Evolutionary conservation across 2,113 vertebrate species (phyloP), one percentile per base, ranked within the genome.

Genomic region (Aegotheles bennettii): DNA sequence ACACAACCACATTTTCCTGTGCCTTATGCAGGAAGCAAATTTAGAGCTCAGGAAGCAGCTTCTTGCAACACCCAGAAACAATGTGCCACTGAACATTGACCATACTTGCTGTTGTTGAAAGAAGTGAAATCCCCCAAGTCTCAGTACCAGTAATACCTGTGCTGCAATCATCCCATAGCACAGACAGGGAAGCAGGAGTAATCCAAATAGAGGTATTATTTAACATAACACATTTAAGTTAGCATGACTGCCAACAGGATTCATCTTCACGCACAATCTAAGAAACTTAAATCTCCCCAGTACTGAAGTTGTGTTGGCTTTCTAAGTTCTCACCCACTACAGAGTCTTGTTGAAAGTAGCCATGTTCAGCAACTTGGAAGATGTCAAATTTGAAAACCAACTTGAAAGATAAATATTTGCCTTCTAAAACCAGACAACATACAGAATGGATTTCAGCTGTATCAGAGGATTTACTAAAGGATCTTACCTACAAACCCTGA

Each of bases 281-380:
- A 43, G 60, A 82, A 90, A 67, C 3, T 2, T 1, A 35, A 50
- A 9, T 3, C 5, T 17, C n/a, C 53, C 20, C 29, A 8, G 6
- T 6, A 19, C 0, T 4, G 18, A 15, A 67, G n/a, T 7, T 70
- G 45, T 15, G 23, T 7, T 33, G 68, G 16, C 25, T 69, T 73
- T 79, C 11, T 20, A 20, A 79, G 19, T 24, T 64, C 17, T 43
- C 17, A 14, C 8, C 38, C 12, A 6, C 25, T 36, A 12, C 17
- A 36, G 36, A 11, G 26, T 21, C 9, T 35, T 33, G 10, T 5
- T 65, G 36, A 21, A 70, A 47, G 10, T 12, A 36, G 35, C 33
- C 53, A 33, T 0, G 0, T 6, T 13, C 50, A 81, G 64, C 19
- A 78, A 35, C 19, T 40, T 20, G 6, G 33, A 65, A 17, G 24